Evolutionary conservation across 2,113 vertebrate species (phyloP).

Genomic region (Syngnathus typhle): DNA sequence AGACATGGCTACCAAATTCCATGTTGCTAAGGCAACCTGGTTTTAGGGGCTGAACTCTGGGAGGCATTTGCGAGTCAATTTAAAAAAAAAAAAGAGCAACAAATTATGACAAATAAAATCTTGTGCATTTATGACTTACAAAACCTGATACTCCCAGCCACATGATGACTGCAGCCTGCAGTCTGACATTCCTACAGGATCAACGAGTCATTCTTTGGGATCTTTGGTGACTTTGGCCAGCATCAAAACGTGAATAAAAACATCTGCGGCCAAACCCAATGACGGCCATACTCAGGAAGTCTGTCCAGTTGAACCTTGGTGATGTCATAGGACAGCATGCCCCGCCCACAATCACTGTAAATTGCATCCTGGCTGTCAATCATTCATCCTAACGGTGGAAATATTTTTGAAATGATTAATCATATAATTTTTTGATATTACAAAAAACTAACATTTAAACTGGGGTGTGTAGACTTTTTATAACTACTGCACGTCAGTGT

Average conservation of each 20-base stretch:
- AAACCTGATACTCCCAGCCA: constrained; percentile 4
- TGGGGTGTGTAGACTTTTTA: not conserved
- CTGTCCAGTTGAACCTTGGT: not conserved
- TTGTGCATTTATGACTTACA: not conserved
- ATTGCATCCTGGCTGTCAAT: not conserved
- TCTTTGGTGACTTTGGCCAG: not conserved
- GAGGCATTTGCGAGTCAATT: too few relatives aligned
- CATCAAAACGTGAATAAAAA: not conserved
- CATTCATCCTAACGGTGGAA: too few relatives aligned
- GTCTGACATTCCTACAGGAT: constrained; percentile 8
- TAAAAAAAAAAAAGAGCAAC: too few relatives aligned
- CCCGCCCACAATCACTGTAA: not conserved
- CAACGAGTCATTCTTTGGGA: constrained; percentile 1
- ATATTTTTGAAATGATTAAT: too few relatives aligned
- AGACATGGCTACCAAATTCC: too few relatives aligned
- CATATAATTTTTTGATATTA: not conserved
- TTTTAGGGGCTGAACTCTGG: too few relatives aligned
- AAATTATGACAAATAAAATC: not conserved
- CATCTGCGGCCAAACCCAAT: constrained; percentile 15
- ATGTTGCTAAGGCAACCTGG: too few relatives aligned
- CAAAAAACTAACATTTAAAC: not conserved
- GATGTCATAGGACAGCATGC: not conserved
- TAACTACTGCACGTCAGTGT: not conserved
- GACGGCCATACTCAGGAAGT: not conserved
- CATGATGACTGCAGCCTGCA: not conserved